phyloP scores from a whole-genome alignment of 2,113 vertebrate genomes.

The Ceuthmochares aereus region DNA sequence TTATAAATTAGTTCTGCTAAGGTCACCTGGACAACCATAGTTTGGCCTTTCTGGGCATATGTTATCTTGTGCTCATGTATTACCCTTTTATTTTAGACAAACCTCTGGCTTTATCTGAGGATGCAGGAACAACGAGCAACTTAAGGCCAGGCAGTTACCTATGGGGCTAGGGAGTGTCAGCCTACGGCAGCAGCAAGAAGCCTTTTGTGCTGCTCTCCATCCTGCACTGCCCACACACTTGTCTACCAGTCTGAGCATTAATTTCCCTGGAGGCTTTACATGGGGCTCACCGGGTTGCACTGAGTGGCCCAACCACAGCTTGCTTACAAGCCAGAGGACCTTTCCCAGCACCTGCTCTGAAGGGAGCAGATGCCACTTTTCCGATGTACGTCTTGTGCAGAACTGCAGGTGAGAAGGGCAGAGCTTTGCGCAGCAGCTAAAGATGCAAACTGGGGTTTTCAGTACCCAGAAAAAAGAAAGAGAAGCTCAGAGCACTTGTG shows the following conservation, averaged over 20 bases:
- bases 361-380: not conserved
- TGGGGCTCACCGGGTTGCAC: accelerated
- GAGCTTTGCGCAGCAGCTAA: not conserved
- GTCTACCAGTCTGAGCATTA: not conserved
- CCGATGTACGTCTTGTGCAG: not conserved
- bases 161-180: not conserved
- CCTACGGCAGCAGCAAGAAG: not conserved
- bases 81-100: not conserved
- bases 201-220: not conserved
- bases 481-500: not conserved
- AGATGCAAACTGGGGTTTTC: not conserved
- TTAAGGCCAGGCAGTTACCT: not conserved
- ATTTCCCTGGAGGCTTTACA: not conserved
- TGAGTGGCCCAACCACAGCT: not conserved
- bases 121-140: not conserved
- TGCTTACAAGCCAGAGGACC: not conserved
- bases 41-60: not conserved
- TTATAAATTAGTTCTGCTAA: not conserved
- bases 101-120: not conserved
- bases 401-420: not conserved
- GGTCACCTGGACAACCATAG: not conserved
- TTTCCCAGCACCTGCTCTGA: accelerated
- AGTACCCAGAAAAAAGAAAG: accelerated
- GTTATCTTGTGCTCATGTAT: not conserved
- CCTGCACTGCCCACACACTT: not conserved